phyloP scores from a whole-genome alignment of 2,888 invertebrate species.

The Nephrocerus scutellatus region DNA sequence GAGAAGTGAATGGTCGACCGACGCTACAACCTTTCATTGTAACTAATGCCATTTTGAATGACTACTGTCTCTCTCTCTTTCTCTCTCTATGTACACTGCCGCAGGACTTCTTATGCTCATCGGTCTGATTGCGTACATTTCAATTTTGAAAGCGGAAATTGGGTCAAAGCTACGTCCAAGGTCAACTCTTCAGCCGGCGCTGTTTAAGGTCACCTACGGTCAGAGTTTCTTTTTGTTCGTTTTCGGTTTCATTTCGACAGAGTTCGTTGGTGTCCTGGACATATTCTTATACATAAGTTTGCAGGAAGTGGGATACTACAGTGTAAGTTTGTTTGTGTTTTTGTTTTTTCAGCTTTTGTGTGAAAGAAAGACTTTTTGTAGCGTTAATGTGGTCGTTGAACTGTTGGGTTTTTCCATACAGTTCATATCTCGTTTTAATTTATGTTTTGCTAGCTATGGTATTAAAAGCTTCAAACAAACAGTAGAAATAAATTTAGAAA shows the following conservation, averaged over 20 bases:
- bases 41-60: no score
- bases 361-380: no score
- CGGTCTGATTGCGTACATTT: conserved; percentile 88
- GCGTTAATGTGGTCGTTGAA: no score
- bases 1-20: neutral
- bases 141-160: conserved; percentile 84
- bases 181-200: conserved; percentile 68
- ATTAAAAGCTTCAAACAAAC: no score
- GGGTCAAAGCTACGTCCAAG: conserved; percentile 78
- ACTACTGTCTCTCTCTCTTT: neutral
- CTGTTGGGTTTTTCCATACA: no score
- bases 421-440: no score
- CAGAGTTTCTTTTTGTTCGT: conserved; percentile 82
- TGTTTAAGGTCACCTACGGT: conserved; percentile 80
- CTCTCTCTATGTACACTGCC: conserved; percentile 19
- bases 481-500: no score
- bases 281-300: conserved; percentile 72
- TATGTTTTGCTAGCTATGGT: no score
- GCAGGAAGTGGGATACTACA: conserved; percentile 43
- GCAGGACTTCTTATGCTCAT: conserved; percentile 81
- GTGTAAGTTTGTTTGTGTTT: conserved; percentile 33
- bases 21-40: neutral
- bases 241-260: conserved; percentile 74
- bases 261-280: conserved; percentile 78
- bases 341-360: no score